Conservation (phyloP, 2,888 invertebrate genomes). For the Watsonalla binaria region DNA sequence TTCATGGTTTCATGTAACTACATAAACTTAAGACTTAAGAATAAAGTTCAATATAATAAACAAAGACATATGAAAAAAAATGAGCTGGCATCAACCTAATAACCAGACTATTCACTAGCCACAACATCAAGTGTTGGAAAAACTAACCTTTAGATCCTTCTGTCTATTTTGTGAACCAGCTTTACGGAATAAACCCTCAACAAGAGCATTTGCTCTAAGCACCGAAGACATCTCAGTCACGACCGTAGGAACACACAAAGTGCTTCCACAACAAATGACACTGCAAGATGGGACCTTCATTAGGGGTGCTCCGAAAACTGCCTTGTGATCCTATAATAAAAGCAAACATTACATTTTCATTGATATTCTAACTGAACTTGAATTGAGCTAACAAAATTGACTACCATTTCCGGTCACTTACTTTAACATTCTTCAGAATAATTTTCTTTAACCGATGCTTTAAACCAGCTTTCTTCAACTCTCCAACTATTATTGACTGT, state of each 20-base stretch:
- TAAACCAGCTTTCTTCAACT: slow-evolving; percentile 83
- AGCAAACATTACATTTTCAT: neutral
- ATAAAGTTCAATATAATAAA: neutral
- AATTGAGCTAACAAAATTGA: neutral
- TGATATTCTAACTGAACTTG: no score
- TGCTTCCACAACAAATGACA: slow-evolving; percentile 83
- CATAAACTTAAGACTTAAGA: no score
- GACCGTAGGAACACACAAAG: slow-evolving; percentile 84
- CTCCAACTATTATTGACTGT: slow-evolving; percentile 79
- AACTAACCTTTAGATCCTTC: slow-evolving; percentile 85
- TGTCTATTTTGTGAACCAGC: slow-evolving; percentile 91
- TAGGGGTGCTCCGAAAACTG: slow-evolving; percentile 71
- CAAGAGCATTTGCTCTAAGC: slow-evolving; percentile 82
- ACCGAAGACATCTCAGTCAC: slow-evolving; percentile 85
- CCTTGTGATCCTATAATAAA: slow-evolving; percentile 59
- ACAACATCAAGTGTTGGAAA: neutral
- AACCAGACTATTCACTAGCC: no score
- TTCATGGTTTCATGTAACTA: no score
- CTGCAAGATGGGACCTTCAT: slow-evolving; percentile 68
- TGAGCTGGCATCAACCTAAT: no score
- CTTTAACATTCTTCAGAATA: slow-evolving; percentile 76
- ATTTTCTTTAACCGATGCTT: slow-evolving; percentile 84
- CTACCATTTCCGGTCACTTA: slow-evolving; percentile 30
- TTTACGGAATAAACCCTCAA: slow-evolving; percentile 93
- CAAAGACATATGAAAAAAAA: neutral